Evolutionary conservation across 2,888 invertebrate species (phyloP).

Genomic region (Mesochorus sp.): DNA sequence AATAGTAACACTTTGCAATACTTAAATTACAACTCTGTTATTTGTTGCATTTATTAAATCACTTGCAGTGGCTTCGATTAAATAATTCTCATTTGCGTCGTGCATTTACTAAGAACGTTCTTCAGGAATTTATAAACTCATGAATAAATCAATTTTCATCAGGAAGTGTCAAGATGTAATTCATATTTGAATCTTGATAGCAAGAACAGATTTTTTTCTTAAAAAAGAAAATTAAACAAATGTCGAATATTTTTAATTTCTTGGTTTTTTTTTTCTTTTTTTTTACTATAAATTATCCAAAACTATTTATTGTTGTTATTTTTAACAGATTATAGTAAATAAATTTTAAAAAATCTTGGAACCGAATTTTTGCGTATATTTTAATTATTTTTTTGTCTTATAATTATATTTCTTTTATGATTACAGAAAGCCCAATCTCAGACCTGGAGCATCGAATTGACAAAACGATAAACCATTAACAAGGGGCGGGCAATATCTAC

Average conservation of each 20-base stretch:
- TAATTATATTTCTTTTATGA: neutral
- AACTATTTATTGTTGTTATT: neutral
- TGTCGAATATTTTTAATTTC: too few relatives aligned
- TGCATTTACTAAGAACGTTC: neutral
- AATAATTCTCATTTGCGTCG: neutral
- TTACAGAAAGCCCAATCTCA: conserved; percentile 48
- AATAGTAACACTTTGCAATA: too few relatives aligned
- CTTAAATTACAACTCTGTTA: too few relatives aligned
- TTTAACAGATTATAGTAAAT: neutral
- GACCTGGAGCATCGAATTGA: conserved; percentile 49
- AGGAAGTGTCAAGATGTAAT: neutral
- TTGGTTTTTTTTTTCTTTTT: too few relatives aligned
- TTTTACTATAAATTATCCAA: neutral
- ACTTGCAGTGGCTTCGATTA: neutral
- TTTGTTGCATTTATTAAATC: neutral
- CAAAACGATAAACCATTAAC: conserved; percentile 37
- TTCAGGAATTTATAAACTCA: neutral
- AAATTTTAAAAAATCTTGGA: neutral
- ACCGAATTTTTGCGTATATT: too few relatives aligned
- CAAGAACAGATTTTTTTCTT: too few relatives aligned
- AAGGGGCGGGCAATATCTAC: conserved; percentile 54
- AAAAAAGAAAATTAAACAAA: too few relatives aligned
- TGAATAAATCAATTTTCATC: conserved; percentile 3
- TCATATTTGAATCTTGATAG: neutral
- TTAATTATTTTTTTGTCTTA: neutral